phyloP scores from a whole-genome alignment of 2,113 vertebrate species.

The Benitochromis conjunctus region DNA sequence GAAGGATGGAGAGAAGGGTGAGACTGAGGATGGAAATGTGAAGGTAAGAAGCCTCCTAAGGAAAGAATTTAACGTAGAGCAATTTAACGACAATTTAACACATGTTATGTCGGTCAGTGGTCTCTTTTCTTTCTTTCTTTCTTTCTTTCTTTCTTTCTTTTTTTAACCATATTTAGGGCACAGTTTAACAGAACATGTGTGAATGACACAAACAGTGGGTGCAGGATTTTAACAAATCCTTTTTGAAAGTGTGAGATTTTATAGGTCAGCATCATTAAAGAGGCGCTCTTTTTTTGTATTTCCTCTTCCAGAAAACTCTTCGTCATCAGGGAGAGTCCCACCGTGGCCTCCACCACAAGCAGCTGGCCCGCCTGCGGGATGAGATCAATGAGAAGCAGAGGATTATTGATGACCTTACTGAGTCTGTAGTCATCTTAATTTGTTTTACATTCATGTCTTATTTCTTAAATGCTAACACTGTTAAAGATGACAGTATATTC shows the following conservation, averaged over 20 bases:
- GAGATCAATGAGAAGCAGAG: conserved; percentile 93
- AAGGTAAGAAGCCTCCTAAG: conserved; percentile 41
- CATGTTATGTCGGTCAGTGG: not conserved
- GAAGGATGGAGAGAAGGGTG: conserved; percentile 69
- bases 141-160: not conserved
- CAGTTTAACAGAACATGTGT: not conserved
- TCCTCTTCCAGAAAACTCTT: conserved; percentile 67
- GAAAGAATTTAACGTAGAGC: not conserved
- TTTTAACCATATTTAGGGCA: not conserved
- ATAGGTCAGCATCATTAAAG: not conserved
- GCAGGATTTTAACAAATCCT: not conserved
- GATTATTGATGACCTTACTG: conserved; percentile 85
- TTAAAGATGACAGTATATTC: not conserved
- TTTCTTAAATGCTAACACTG: not conserved
- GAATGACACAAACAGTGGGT: not conserved
- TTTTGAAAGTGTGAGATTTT: not conserved
- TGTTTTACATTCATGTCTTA: not conserved
- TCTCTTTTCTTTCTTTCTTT: not conserved
- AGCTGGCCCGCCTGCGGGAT: conserved; percentile 84
- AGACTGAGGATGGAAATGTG: conserved; percentile 63
- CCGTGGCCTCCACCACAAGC: conserved; percentile 83
- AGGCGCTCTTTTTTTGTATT: not conserved
- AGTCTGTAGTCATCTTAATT: conserved; percentile 69
- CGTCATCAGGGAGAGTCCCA: conserved; percentile 80
- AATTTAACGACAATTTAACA: not conserved